A percentile compares a stretch with the other conserved stretches of the same genome.
These are phyloP conservation scores for Todiramphus chloris DNA, from an alignment of 2,113 vertebrate species.

Conservation along the genomic window DNA sequence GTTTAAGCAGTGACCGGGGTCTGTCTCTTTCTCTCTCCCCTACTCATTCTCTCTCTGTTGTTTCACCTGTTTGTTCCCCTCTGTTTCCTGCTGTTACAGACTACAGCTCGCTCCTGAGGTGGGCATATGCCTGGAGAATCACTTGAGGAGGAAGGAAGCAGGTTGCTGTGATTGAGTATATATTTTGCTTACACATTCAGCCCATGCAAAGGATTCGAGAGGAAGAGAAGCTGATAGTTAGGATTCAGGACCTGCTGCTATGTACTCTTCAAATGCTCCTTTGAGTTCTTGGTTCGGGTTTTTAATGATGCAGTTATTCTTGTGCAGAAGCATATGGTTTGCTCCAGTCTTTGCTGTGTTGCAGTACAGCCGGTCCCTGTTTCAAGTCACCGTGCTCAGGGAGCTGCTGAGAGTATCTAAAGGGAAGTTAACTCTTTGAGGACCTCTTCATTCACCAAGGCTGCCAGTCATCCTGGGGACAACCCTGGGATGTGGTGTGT, in stretches of 20 bases:
- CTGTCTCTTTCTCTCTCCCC: neutral
- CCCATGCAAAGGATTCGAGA: neutral
- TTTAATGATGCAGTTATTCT: constrained; percentile 61
- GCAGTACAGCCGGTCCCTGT: neutral
- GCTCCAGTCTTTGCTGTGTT: neutral
- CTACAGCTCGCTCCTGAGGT: neutral
- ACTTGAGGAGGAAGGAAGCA: neutral
- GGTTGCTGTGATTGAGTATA: neutral
- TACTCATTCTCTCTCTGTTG: neutral
- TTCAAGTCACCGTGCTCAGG: neutral
- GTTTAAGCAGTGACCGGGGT: constrained; percentile 29
- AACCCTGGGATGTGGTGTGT: too few species aligned
- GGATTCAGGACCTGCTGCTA: neutral
- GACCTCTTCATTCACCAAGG: rapidly evolving
- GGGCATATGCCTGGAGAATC: neutral
- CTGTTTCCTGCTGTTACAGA: neutral
- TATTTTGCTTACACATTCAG: constrained; percentile 6
- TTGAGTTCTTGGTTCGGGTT: constrained; percentile 55
- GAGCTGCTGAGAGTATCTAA: neutral
- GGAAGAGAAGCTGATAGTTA: constrained; percentile 24
- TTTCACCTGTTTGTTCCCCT: constrained; percentile 10
- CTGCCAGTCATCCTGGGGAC: neutral
- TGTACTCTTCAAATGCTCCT: constrained; percentile 55
- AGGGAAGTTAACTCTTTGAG: constrained; percentile 34
- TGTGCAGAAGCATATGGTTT: constrained; percentile 46